Evolutionary conservation across 1,140 invertebrate species (phyloP).

Genomic region (Melitaea cinxia): DNA sequence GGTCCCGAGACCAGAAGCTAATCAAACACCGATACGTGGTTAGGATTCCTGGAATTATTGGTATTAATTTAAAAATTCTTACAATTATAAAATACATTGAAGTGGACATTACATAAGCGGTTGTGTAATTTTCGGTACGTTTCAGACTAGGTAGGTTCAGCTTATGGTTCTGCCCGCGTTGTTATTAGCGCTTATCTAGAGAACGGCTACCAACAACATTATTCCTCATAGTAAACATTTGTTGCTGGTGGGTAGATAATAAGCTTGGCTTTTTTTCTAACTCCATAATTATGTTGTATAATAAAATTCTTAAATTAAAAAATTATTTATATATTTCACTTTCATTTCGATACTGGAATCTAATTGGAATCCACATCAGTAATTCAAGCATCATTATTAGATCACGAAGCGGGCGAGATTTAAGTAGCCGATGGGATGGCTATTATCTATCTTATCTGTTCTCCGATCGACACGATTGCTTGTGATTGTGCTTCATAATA

Average conservation of each 20-base stretch:
- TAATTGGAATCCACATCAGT: conserved; percentile 27
- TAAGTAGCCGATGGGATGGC: conserved; percentile 49
- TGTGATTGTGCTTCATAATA: conserved; percentile 25
- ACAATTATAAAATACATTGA: conserved; percentile 14
- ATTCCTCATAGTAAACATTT: no score
- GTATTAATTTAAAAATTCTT: conserved; percentile 20
- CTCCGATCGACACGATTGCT: conserved; percentile 48
- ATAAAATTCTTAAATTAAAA: no score
- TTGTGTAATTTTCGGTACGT: not conserved
- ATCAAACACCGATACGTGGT: conserved; percentile 62
- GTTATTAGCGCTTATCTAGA: no score
- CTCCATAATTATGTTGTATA: no score
- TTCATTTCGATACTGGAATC: conserved; percentile 15
- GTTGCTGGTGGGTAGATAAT: no score
- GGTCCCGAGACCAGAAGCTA: conserved; percentile 58
- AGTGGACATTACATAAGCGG: not conserved
- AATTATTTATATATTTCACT: not conserved
- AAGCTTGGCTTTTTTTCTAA: no score
- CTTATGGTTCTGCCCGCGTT: no score
- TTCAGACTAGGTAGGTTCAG: no score
- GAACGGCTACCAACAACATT: no score
- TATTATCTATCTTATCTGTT: conserved; percentile 54
- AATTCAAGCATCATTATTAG: conserved; percentile 30
- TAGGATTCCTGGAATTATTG: conserved; percentile 52
- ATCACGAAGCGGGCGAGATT: conserved; percentile 37